Conservation (phyloP, 2,797 vertebrate genomes). For the Xerus rutilus region DNA sequence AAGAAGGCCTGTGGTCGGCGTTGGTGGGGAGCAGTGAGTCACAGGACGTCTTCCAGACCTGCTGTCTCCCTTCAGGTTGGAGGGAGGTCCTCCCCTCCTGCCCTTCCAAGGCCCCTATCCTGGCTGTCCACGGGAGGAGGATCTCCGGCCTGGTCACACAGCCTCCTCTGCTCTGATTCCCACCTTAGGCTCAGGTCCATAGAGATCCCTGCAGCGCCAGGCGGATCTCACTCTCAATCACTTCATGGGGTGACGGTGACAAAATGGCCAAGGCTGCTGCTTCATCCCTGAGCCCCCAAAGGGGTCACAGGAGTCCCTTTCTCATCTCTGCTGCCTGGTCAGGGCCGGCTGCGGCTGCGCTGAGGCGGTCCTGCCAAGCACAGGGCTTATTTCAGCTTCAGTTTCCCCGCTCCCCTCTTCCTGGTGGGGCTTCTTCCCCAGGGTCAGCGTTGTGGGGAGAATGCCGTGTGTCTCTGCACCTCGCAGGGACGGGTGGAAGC, state of each 20-base stretch:
- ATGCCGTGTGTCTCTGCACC: not conserved
- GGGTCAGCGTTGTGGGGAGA: not conserved
- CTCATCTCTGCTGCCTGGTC: not conserved
- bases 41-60: too few species aligned
- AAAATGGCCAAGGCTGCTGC: not conserved
- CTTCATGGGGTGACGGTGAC: not conserved
- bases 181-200: not conserved
- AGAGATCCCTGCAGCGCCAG: not conserved
- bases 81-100: too few species aligned
- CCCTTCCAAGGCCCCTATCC: too few species aligned
- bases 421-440: not conserved
- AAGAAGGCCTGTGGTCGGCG: too few species aligned
- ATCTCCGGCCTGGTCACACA: not conserved
- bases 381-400: not conserved
- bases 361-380: not conserved
- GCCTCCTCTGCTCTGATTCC: not conserved
- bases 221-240: not conserved
- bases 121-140: too few species aligned
- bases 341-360: not conserved
- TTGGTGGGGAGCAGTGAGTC: too few species aligned
- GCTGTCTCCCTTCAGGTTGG: too few species aligned
- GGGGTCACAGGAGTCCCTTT: rapidly evolving
- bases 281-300: not conserved
- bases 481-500: not conserved
- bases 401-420: not conserved